Evolutionary conservation across 2,797 vertebrate genomes (phyloP), one percentile per base, ranked within the genome.

Genomic region (Acridotheres tristis): DNA sequence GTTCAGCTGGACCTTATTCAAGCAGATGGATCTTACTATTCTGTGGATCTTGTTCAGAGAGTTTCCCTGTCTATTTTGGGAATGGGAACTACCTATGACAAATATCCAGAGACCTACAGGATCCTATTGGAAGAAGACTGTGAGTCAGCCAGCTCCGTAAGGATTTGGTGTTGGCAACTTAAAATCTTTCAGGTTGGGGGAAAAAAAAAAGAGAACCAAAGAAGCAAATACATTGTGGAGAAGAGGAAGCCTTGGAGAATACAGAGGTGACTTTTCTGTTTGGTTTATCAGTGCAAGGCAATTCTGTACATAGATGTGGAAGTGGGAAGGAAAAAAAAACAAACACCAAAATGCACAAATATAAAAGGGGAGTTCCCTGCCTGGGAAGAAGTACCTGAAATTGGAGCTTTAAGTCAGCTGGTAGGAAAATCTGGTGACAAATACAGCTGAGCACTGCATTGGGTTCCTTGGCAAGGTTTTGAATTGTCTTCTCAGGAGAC

Each of bases 281-380:
- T 6, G 6, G 16, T 58, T 85, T 69, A 16, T 68, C 62, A n/a
- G 23, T 54, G 57, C 23, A 47, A 17, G 53, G 26, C 63, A 58
- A 1, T 76, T 85, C 48, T 43, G 7, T 62, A 29, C 2, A 0
- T 3, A 61, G 21, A 67, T 57, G 27, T 87, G 43, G 29, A 91
- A 75, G 15, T 7, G 25, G 51, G 43, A 90, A 47, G 29, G 16
- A 3, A 25, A 55, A 59, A 47, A 55, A 25, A 57, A 36, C 10
- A 3, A 0, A 0, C 13, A 30, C 7, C 8, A 21, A 43, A 59
- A 55, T 36, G 23, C 38, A 61, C 63, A 53, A 57, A 73, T 55
- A 9, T 15, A 12, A 81, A 89, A 62, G 38, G 15, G 43, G 27
- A 69, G 9, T 13, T 87, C 0, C 0, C 20, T 30, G 53, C 2